A percentile compares a stretch with the other conserved stretches of the same genome.
These are phyloP conservation scores for Eilema depressum DNA, from an alignment of 2,888 invertebrate genomes.

Conservation along the genomic window DNA sequence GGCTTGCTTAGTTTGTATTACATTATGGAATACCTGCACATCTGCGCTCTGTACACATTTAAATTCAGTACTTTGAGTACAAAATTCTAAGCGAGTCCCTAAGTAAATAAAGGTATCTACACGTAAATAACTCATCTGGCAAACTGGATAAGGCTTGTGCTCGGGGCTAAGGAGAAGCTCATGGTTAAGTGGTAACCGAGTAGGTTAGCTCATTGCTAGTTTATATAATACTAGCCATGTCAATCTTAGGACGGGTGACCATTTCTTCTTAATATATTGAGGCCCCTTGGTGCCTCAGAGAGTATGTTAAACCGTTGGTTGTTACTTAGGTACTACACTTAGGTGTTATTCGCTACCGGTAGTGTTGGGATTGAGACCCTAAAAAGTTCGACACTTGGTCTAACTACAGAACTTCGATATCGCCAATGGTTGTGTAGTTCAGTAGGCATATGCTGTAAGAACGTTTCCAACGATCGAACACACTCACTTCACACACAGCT, in stretches of 20 bases:
- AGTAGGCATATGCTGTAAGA: no score
- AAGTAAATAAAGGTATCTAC: constrained; percentile 30
- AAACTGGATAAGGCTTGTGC: not conserved
- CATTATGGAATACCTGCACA: constrained; percentile 39
- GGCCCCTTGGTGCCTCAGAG: not conserved
- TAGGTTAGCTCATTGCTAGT: no score
- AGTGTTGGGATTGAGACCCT: not conserved
- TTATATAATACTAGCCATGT: no score
- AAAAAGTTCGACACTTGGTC: not conserved
- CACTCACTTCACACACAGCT: no score
- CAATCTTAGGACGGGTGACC: not conserved
- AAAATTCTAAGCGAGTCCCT: constrained; percentile 23
- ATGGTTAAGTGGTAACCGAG: no score
- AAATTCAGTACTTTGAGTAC: constrained; percentile 27
- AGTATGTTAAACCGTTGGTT: not conserved
- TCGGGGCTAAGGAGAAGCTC: not conserved
- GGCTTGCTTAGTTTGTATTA: constrained; percentile 20
- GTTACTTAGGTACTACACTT: no score
- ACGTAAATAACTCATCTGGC: constrained; percentile 37
- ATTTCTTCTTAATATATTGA: not conserved
- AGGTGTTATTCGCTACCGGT: no score
- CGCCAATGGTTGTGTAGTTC: not conserved
- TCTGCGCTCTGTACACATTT: constrained; percentile 42
- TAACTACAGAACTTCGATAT: not conserved
- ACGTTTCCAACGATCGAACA: no score